These are phyloP conservation scores for Solenopsis invicta DNA, from an alignment of 1,140 invertebrate genomes.

Conservation along the genomic window DNA sequence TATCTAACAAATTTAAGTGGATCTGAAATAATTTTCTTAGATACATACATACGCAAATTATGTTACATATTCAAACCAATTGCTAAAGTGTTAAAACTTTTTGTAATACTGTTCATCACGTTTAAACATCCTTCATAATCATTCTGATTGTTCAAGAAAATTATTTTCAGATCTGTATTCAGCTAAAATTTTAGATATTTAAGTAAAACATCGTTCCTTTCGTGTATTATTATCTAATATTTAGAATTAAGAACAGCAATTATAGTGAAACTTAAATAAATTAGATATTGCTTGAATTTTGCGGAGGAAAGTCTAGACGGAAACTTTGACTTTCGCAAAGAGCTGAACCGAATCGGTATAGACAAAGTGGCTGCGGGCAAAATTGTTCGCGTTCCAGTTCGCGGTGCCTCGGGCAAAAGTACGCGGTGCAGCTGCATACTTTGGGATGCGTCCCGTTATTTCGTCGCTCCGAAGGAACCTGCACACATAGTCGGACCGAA, in stretches of 20 bases:
- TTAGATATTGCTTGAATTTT: neutral
- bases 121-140: no score
- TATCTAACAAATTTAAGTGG: no score
- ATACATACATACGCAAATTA: no score
- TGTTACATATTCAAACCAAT: no score
- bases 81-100: no score
- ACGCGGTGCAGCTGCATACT: constrained; percentile 28
- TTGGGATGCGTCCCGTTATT: constrained; percentile 74
- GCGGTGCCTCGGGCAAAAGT: constrained; percentile 39
- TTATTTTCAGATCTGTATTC: no score
- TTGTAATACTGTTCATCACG: no score
- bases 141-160: no score
- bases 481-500: constrained; percentile 27
- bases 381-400: constrained; percentile 38
- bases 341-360: constrained; percentile 3
- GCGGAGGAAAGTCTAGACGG: neutral
- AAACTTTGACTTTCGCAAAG: neutral
- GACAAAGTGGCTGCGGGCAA: constrained; percentile 56
- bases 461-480: constrained; percentile 27
- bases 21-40: no score
- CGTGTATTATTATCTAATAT: neutral
- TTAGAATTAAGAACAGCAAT: neutral
- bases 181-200: no score
- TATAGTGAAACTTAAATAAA: neutral
- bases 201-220: no score